Conservation (phyloP, 2,888 invertebrate genomes). For the Acanthopleura granulata region DNA sequence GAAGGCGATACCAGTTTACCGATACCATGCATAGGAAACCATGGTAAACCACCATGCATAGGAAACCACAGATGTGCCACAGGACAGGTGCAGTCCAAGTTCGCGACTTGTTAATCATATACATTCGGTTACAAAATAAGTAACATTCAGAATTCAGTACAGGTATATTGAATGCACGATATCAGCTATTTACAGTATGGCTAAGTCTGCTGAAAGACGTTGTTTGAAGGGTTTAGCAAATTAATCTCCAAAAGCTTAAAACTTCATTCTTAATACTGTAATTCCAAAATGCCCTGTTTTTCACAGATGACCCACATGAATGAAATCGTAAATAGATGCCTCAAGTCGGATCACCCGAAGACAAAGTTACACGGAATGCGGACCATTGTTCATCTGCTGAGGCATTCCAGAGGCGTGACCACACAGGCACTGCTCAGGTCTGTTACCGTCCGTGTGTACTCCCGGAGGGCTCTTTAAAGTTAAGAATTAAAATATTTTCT, state of each 20-base stretch:
- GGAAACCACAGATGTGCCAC: no score
- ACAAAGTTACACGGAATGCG: background rate
- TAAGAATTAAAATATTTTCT: no score
- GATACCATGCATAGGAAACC: background rate
- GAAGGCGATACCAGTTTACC: no score
- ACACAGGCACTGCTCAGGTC: background rate
- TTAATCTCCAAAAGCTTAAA: background rate
- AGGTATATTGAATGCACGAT: background rate
- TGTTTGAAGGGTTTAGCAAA: background rate
- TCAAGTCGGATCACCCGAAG: background rate
- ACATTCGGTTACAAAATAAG: background rate
- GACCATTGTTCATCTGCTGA: background rate
- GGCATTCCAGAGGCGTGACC: background rate
- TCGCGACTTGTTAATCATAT: no score
- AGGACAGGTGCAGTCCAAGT: no score
- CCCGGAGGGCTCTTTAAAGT: no score
- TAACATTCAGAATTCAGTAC: background rate
- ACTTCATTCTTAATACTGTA: background rate
- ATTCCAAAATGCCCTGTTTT: background rate
- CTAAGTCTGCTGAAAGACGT: no score
- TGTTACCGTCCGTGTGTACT: background rate
- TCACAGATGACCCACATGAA: background rate
- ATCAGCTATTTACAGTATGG: background rate
- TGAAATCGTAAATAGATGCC: background rate
- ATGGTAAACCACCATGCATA: no score